Conservation (phyloP, 1,140 invertebrate species). For the Cyclina sinensis region DNA sequence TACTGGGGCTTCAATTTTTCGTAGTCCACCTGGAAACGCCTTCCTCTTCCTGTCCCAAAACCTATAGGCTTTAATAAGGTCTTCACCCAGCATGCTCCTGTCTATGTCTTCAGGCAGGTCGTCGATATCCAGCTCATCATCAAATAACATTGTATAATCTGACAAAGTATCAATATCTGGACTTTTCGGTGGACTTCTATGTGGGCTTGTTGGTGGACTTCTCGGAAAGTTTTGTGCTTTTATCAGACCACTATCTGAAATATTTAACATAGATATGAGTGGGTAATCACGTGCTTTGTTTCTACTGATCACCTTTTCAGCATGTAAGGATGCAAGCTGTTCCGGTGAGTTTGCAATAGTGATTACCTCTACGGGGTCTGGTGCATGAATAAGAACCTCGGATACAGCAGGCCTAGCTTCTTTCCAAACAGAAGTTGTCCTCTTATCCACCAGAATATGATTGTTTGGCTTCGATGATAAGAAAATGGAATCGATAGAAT, state of each 20-base stretch:
- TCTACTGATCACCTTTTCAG: background rate
- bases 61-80: slow-evolving; percentile 59
- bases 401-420: background rate
- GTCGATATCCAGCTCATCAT: slow-evolving; percentile 44
- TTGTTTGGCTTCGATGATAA: background rate
- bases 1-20: slow-evolving; percentile 48
- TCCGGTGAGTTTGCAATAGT: slow-evolving; percentile 24
- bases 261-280: background rate
- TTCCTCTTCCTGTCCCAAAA: slow-evolving; percentile 61
- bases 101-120: slow-evolving; percentile 56
- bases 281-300: background rate
- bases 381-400: background rate
- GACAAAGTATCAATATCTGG: slow-evolving; percentile 39
- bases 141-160: slow-evolving; percentile 27
- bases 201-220: background rate
- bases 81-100: slow-evolving; percentile 54
- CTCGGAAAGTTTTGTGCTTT: background rate
- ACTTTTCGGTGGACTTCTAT: slow-evolving; percentile 16
- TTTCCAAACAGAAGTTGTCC: slow-evolving; percentile 20
- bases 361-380: slow-evolving; percentile 15
- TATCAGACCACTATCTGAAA: background rate
- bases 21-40: slow-evolving; percentile 47
- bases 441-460: background rate
- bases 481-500: slow-evolving; percentile 52
- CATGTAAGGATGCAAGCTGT: background rate